Conservation (phyloP, 2,797 vertebrate species). For the Pteronotus mesoamericanus region DNA sequence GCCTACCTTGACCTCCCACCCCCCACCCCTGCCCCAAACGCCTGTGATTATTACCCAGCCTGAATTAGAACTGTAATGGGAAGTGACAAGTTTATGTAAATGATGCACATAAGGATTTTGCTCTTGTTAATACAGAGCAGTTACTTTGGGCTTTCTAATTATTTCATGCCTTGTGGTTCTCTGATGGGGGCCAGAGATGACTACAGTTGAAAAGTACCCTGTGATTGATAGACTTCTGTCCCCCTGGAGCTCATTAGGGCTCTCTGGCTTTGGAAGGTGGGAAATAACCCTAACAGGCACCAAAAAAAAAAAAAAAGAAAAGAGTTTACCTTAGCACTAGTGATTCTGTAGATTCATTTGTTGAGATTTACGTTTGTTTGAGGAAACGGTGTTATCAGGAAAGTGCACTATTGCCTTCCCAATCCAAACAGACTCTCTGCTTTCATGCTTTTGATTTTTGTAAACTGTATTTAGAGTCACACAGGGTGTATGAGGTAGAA, state of each 20-base stretch:
- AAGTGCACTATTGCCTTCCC: constrained; percentile 61
- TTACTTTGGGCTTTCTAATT: constrained; percentile 96
- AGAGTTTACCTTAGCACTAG: constrained; percentile 49
- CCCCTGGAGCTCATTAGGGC: constrained; percentile 99
- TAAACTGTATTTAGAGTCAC: constrained; percentile 50
- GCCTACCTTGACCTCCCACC: constrained; percentile 76
- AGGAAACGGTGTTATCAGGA: constrained; percentile 67
- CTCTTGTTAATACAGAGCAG: constrained; percentile 89
- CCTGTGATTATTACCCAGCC: constrained; percentile 78
- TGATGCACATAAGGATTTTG: constrained; percentile 85
- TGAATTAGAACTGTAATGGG: constrained; percentile 80
- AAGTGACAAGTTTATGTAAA: constrained; percentile 90
- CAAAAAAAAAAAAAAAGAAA: neutral
- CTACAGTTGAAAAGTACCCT: constrained; percentile 86
- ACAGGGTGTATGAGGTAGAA: neutral
- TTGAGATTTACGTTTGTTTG: constrained; percentile 75
- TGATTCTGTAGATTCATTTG: constrained; percentile 78
- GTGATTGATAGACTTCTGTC: constrained; percentile 96
- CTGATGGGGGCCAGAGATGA: constrained; percentile 87
- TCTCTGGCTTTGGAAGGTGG: constrained; percentile 78
- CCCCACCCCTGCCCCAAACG: constrained; percentile 67
- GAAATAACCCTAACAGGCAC: constrained; percentile 81
- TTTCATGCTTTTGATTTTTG: constrained; percentile 60
- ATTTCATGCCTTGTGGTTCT: constrained; percentile 99
- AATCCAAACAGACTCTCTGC: constrained; percentile 64